A percentile compares a stretch with the other conserved stretches of the same genome.
Evolutionary conservation across 1,140 invertebrate genomes (phyloP).

Genomic region (Ectropis grisescens): DNA sequence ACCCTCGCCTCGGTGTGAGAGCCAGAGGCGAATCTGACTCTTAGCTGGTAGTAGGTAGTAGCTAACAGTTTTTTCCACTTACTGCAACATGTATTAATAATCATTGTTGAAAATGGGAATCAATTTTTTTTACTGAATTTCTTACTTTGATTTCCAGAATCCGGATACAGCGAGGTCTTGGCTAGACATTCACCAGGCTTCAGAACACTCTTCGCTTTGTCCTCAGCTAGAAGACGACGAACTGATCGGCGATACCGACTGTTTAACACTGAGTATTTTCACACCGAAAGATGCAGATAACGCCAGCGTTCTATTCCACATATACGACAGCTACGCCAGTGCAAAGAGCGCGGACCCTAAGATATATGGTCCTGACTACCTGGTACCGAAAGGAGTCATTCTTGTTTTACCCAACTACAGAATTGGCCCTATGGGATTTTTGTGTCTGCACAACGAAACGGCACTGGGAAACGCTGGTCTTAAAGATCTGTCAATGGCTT

Average conservation of each 20-base stretch:
- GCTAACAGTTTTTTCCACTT: too few species aligned
- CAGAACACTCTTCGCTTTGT: slow-evolving; percentile 46
- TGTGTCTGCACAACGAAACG: slow-evolving; percentile 31
- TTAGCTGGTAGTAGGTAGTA: too few species aligned
- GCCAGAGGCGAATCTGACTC: too few species aligned
- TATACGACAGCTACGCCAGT: slow-evolving; percentile 32
- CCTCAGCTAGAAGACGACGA: slow-evolving; percentile 28
- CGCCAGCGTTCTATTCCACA: slow-evolving; percentile 37
- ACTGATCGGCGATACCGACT: slow-evolving; percentile 21
- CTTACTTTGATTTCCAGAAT: slow-evolving; percentile 49
- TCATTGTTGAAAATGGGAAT: too few species aligned
- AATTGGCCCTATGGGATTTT: slow-evolving; percentile 42
- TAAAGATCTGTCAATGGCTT: slow-evolving; percentile 76
- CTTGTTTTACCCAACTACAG: slow-evolving; percentile 51
- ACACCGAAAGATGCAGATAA: slow-evolving; percentile 11
- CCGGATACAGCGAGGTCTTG: slow-evolving; percentile 54
- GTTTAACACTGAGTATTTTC: slow-evolving; percentile 47
- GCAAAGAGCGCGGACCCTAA: slow-evolving; percentile 33
- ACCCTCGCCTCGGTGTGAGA: too few species aligned
- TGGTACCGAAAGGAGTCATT: slow-evolving; percentile 28
- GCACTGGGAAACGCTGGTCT: slow-evolving; percentile 76
- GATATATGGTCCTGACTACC: slow-evolving; percentile 29
- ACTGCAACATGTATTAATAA: too few species aligned
- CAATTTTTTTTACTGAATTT: not conserved
- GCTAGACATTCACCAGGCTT: slow-evolving; percentile 50